Evolutionary conservation across 2,888 invertebrate genomes (phyloP).

Genomic region (Odiellus spinosus): DNA sequence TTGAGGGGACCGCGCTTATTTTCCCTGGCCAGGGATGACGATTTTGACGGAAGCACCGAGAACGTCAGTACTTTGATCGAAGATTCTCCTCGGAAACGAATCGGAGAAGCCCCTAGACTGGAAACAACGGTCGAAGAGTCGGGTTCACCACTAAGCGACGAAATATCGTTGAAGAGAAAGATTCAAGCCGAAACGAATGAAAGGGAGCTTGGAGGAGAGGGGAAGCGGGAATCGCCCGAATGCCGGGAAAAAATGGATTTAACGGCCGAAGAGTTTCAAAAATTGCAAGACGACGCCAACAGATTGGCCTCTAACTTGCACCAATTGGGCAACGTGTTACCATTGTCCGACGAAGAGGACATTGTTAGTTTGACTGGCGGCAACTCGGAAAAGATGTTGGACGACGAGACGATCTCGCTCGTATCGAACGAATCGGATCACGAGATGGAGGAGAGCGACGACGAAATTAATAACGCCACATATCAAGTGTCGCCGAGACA

Average conservation of each 20-base stretch:
- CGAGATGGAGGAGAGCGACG: slow-evolving; percentile 33
- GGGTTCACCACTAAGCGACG: no score
- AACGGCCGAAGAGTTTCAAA: slow-evolving; percentile 32
- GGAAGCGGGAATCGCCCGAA: no score
- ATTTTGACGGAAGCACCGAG: slow-evolving; percentile 10
- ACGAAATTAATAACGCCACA: slow-evolving; percentile 2
- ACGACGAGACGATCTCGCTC: slow-evolving; percentile 47
- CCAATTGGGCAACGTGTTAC: slow-evolving; percentile 16
- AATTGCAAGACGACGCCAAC: slow-evolving; percentile 40
- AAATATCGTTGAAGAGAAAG: background rate
- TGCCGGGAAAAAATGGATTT: slow-evolving; percentile 7
- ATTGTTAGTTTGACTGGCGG: slow-evolving; percentile 24
- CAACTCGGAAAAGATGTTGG: slow-evolving; percentile 36
- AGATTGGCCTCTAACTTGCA: slow-evolving; percentile 38
- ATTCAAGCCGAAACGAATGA: background rate
- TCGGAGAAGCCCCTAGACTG: background rate
- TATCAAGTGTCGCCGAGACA: slow-evolving; percentile 12
- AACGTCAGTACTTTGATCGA: slow-evolving; percentile 13
- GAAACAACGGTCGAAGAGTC: background rate
- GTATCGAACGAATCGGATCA: slow-evolving; percentile 57
- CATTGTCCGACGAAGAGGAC: slow-evolving; percentile 20
- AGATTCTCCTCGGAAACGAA: slow-evolving; percentile 4
- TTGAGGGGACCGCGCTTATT: slow-evolving; percentile 39
- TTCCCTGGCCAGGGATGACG: background rate
- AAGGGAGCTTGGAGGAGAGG: no score